phyloP scores from a whole-genome alignment of 2,113 vertebrate genomes.

The Proteles cristata region DNA sequence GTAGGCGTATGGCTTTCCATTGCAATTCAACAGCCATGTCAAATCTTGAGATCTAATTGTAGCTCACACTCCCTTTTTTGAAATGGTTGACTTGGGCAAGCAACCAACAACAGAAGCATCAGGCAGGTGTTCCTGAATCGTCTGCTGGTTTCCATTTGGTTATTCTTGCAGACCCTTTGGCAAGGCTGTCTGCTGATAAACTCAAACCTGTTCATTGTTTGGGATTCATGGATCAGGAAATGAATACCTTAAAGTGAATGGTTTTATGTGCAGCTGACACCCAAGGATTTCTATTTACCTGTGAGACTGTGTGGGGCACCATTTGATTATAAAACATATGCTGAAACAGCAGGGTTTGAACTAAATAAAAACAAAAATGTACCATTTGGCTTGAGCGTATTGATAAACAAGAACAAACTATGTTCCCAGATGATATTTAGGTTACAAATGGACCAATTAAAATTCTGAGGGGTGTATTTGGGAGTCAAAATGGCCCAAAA shows the following conservation, averaged over 20 bases:
- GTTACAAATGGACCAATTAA: slow-evolving; percentile 61
- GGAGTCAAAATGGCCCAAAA: slow-evolving; percentile 51
- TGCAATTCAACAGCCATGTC: slow-evolving; percentile 64
- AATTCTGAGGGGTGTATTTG: slow-evolving; percentile 64
- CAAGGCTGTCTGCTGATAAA: slow-evolving; percentile 54
- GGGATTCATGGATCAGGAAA: slow-evolving; percentile 58
- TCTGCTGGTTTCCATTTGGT: slow-evolving; percentile 66
- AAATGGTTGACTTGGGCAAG: slow-evolving; percentile 65
- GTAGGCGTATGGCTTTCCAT: slow-evolving; percentile 64
- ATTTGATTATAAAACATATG: slow-evolving; percentile 70
- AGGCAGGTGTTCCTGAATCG: slow-evolving; percentile 58
- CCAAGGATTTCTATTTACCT: slow-evolving; percentile 47
- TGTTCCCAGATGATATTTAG: slow-evolving; percentile 54
- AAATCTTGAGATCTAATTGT: slow-evolving; percentile 68
- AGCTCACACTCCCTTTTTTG: slow-evolving; percentile 28
- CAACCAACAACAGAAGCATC: slow-evolving; percentile 60
- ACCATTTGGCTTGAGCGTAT: slow-evolving; percentile 61
- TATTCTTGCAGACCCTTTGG: slow-evolving; percentile 62
- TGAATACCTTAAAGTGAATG: slow-evolving; percentile 39
- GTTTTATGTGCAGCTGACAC: slow-evolving; percentile 35
- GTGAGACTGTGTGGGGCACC: background rate
- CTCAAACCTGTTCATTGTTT: slow-evolving; percentile 65
- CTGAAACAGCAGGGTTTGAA: slow-evolving; percentile 68
- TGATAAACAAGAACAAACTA: slow-evolving; percentile 64
- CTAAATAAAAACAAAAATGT: slow-evolving; percentile 71